Conservation (phyloP, 2,888 invertebrate species). For the Drosophila percnosoma region DNA sequence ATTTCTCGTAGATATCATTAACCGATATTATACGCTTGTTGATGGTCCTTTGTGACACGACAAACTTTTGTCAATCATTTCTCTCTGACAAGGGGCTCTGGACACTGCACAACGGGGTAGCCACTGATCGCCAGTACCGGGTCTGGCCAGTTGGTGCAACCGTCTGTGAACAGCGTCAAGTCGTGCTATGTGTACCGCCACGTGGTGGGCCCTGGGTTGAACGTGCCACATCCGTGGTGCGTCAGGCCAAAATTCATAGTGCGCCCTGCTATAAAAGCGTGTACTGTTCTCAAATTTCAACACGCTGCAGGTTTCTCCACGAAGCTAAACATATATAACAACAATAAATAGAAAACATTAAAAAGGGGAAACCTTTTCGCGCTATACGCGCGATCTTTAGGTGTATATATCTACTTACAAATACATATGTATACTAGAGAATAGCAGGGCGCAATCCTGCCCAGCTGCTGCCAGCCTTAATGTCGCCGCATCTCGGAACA, state of each 20-base stretch:
- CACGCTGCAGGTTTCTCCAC: constrained; percentile 80
- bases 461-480: constrained; percentile 9
- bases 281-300: constrained; percentile 40
- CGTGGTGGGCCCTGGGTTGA: constrained; percentile 84
- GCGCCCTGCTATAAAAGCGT: constrained; percentile 81
- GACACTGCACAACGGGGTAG: constrained; percentile 84
- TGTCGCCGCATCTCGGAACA: constrained; percentile 35
- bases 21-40: background rate
- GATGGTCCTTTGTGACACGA: background rate
- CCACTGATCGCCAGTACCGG: constrained; percentile 83
- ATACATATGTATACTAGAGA: background rate
- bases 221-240: constrained; percentile 79
- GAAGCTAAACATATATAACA: constrained; percentile 20
- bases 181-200: constrained; percentile 84
- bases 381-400: constrained; percentile 42
- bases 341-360: background rate
- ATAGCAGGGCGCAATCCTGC: constrained; percentile 66
- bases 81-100: constrained; percentile 80
- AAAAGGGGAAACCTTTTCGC: constrained; percentile 57
- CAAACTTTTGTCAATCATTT: background rate
- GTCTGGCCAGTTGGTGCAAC: constrained; percentile 84
- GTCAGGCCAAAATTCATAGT: constrained; percentile 83
- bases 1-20: background rate
- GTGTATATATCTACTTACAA: background rate
- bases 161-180: constrained; percentile 84